These are phyloP conservation scores for Thaumatotibia leucotreta DNA, from an alignment of 1,140 invertebrate genomes.

Conservation along the genomic window DNA sequence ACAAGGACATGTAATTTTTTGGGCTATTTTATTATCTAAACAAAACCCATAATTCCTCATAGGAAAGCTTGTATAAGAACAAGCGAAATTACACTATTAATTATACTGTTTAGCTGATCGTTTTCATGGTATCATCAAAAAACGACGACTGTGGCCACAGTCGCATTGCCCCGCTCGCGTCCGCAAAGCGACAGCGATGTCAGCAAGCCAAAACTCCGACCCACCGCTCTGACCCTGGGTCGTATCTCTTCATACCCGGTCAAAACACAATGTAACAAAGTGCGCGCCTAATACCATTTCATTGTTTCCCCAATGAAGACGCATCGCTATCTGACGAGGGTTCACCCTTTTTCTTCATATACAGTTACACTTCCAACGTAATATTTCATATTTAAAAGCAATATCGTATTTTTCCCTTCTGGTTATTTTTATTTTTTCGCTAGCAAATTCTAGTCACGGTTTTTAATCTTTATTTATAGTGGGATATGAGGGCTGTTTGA, in stretches of 20 bases:
- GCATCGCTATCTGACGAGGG: conserved; percentile 50
- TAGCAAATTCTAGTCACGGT: conserved; percentile 10
- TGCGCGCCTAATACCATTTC: conserved; percentile 31
- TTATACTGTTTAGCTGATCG: too few species aligned
- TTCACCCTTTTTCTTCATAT: conserved; percentile 64
- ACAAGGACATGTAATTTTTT: too few species aligned
- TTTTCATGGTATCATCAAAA: too few species aligned
- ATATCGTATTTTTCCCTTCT: conserved; percentile 59
- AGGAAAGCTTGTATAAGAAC: too few species aligned
- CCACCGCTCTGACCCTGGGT: background rate
- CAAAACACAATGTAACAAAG: conserved; percentile 18
- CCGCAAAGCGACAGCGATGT: too few species aligned
- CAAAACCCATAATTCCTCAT: too few species aligned
- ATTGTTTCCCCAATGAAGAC: conserved; percentile 51
- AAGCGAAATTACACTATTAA: too few species aligned
- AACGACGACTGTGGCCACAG: too few species aligned
- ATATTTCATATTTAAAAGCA: conserved; percentile 69
- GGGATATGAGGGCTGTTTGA: background rate
- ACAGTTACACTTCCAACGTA: conserved; percentile 46
- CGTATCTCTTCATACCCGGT: conserved; percentile 5
- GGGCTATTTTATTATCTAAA: too few species aligned
- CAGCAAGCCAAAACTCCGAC: background rate
- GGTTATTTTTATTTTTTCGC: conserved; percentile 15
- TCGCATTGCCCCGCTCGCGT: too few species aligned
- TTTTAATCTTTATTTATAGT: conserved; percentile 14